Evolutionary conservation across 1,140 invertebrate genomes (phyloP).

Genomic region (Riptortus pedestris): DNA sequence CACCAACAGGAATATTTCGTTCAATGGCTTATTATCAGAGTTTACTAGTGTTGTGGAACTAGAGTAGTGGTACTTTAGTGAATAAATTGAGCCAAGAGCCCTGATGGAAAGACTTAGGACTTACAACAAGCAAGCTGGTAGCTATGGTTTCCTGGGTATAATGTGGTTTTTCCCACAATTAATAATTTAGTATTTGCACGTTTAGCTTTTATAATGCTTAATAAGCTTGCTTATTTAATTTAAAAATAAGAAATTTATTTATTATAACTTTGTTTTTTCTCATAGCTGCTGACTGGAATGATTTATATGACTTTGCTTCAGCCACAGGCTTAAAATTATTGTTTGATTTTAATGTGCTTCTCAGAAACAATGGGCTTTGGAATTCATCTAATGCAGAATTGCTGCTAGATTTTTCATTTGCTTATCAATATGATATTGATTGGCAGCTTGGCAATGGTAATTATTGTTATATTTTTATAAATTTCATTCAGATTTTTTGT

Average conservation of each 20-base stretch:
- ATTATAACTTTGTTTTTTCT: neutral
- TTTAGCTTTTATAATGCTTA: neutral
- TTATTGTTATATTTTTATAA: neutral
- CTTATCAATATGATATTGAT: conserved; percentile 22
- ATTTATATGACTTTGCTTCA: conserved; percentile 21
- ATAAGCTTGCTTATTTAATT: neutral
- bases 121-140: too few relatives aligned
- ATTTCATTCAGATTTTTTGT: too few relatives aligned
- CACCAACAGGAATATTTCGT: too few relatives aligned
- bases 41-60: too few relatives aligned
- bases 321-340: conserved; percentile 23
- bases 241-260: neutral
- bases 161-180: too few relatives aligned
- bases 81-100: too few relatives aligned
- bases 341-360: conserved; percentile 26
- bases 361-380: conserved; percentile 17
- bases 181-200: too few relatives aligned
- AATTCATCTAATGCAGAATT: conserved; percentile 25
- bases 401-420: conserved; percentile 25
- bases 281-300: conserved; percentile 26
- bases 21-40: too few relatives aligned
- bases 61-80: too few relatives aligned
- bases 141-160: too few relatives aligned
- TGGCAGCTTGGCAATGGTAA: conserved; percentile 27
- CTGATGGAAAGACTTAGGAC: too few relatives aligned